These are phyloP conservation scores for Scaptomyza pallida DNA, from an alignment of 1,140 invertebrate species.

Conservation along the genomic window DNA sequence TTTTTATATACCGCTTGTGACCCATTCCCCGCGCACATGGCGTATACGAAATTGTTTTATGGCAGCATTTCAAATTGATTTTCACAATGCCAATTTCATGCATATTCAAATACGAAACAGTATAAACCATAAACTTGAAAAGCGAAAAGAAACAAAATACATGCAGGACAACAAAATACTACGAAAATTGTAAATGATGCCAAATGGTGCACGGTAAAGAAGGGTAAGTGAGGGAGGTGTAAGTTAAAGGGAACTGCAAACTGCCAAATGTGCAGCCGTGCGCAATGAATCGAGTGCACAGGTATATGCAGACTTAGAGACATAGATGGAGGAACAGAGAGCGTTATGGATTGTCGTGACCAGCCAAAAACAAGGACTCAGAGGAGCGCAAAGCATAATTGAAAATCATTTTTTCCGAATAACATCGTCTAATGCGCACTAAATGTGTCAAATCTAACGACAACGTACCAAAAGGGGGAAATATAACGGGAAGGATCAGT, in stretches of 20 bases:
- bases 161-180: conserved; percentile 11
- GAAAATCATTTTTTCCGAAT: conserved; percentile 62
- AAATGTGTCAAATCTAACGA: conserved; percentile 31
- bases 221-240: not conserved
- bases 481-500: not conserved
- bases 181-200: conserved; percentile 55
- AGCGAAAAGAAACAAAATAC: too few relatives aligned
- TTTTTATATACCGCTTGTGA: conserved; percentile 40
- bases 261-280: conserved; percentile 72
- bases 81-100: conserved; percentile 55
- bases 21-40: conserved; percentile 18
- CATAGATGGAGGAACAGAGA: too few relatives aligned
- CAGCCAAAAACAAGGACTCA: conserved; percentile 22
- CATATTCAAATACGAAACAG: conserved; percentile 54
- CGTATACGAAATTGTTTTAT: conserved; percentile 51
- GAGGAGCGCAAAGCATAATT: conserved; percentile 60
- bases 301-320: conserved; percentile 54
- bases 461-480: not conserved
- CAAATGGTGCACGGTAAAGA: conserved; percentile 53
- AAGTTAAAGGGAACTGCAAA: conserved; percentile 14
- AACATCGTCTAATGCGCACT: conserved; percentile 50
- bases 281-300: conserved; percentile 75
- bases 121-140: conserved; percentile 16
- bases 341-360: conserved; percentile 37
- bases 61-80: conserved; percentile 55